phyloP scores from a whole-genome alignment of 2,797 vertebrate genomes.

The Myotis myotis region DNA sequence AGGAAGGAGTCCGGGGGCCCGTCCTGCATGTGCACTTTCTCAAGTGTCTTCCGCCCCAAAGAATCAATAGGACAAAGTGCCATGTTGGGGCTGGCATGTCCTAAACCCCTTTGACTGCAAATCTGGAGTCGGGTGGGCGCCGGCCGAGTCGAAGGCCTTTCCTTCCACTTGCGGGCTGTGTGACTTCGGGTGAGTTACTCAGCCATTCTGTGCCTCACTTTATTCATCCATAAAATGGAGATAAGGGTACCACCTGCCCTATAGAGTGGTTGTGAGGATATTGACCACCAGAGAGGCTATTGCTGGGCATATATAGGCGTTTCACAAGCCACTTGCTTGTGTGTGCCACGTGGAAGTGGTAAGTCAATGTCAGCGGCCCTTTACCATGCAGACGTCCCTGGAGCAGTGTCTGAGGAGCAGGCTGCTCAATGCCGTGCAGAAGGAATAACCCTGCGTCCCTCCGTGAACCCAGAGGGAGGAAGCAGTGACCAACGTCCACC shows the following conservation, averaged over 20 bases:
- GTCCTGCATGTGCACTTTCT: not conserved
- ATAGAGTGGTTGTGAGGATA: not conserved
- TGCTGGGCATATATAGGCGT: rapidly evolving
- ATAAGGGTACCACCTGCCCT: not conserved
- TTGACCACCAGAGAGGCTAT: not conserved
- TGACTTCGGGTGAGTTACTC: not conserved
- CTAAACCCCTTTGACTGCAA: not conserved
- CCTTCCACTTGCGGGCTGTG: not conserved
- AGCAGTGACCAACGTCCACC: not conserved
- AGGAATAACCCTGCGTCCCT: not conserved
- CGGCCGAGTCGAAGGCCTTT: no score
- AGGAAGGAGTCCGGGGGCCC: not conserved
- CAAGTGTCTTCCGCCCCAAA: not conserved
- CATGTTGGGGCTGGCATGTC: not conserved
- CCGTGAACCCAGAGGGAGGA: not conserved
- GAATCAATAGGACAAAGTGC: not conserved
- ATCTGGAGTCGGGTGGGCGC: not conserved
- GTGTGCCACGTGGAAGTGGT: not conserved
- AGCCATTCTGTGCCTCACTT: not conserved
- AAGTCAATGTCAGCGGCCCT: not conserved
- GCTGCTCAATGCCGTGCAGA: rapidly evolving
- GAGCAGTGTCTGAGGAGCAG: not conserved
- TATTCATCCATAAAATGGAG: not conserved
- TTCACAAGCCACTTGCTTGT: not conserved
- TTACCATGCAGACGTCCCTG: not conserved